Conservation (phyloP, 1,140 invertebrate species). For the Lordiphosa collinella region DNA sequence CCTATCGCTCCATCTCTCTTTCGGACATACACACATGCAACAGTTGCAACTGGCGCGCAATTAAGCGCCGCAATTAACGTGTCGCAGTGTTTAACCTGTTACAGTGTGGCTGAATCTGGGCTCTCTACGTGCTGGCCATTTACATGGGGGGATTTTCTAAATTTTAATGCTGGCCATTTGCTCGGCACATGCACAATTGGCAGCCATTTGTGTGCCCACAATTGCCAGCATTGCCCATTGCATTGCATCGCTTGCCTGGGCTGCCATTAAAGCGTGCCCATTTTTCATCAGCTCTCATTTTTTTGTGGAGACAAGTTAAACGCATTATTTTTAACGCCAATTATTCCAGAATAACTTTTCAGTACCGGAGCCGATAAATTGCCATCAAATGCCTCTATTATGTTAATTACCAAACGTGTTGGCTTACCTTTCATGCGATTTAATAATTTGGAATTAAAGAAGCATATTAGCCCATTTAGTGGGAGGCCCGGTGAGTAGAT, state of each 20-base stretch:
- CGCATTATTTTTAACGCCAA: conserved; percentile 73
- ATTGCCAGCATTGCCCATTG: conserved; percentile 55
- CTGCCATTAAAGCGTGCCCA: conserved; percentile 37
- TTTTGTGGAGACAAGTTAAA: conserved; percentile 45
- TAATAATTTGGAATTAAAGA: conserved; percentile 36
- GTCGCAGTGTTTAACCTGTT: conserved; percentile 72
- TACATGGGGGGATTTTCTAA: conserved; percentile 61
- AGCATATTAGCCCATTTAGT: conserved; percentile 17
- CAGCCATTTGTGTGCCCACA: conserved; percentile 64
- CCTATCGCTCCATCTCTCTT: conserved; percentile 1
- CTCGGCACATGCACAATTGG: conserved; percentile 51
- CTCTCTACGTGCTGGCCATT: conserved; percentile 41
- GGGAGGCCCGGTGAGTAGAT: neutral
- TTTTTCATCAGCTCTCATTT: conserved; percentile 56
- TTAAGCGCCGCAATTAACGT: conserved; percentile 75
- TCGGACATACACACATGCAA: conserved; percentile 38
- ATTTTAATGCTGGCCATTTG: conserved; percentile 69
- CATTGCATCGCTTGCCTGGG: neutral
- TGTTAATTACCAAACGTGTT: conserved; percentile 65
- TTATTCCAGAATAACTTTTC: conserved; percentile 25
- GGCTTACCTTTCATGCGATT: conserved; percentile 22
- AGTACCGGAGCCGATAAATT: conserved; percentile 50
- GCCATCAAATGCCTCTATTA: conserved; percentile 60
- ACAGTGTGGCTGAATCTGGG: conserved; percentile 24
- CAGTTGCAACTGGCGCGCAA: conserved; percentile 69